phyloP scores from a whole-genome alignment of 2,113 vertebrate species.

The Ariopsis seemanni region DNA sequence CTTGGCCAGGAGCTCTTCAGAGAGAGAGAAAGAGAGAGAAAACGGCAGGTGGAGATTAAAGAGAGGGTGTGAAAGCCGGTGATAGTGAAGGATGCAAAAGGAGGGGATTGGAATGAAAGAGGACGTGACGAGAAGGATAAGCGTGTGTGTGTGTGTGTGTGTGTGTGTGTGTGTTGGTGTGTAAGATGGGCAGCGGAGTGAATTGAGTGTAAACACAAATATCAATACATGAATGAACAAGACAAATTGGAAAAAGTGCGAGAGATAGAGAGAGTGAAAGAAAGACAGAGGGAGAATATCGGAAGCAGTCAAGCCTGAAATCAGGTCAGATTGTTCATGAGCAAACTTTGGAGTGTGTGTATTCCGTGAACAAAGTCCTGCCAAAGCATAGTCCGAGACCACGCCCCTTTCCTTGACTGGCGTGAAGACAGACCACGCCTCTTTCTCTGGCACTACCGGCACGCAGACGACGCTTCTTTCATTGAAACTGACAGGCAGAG shows the following conservation, averaged over 20 bases:
- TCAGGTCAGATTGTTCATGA: conserved; percentile 35
- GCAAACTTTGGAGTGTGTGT: conserved; percentile 4
- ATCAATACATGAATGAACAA: neutral
- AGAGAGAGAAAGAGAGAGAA: conserved; percentile 2
- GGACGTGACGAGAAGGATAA: conserved; percentile 32
- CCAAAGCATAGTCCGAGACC: neutral
- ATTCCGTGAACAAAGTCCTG: neutral
- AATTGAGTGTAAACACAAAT: conserved; percentile 6
- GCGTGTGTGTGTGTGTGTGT: too few species aligned
- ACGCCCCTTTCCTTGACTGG: neutral
- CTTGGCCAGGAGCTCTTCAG: conserved; percentile 42
- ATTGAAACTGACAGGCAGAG: neutral
- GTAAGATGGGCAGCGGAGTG: neutral
- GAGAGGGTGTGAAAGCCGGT: conserved; percentile 27
- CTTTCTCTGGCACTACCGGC: neutral
- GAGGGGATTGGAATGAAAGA: conserved; percentile 9
- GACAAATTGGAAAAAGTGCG: neutral
- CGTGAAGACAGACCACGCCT: neutral
- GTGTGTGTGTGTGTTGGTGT: neutral
- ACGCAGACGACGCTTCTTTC: neutral
- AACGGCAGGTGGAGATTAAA: conserved; percentile 28
- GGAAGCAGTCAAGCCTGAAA: conserved; percentile 31
- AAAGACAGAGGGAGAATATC: neutral
- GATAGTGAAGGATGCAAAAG: conserved; percentile 31
- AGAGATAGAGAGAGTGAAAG: neutral